Percentiles rank a stretch among this genome's conserved stretches.
phyloP scores from a whole-genome alignment of 2,888 invertebrate genomes.

The Diogma glabrata region DNA sequence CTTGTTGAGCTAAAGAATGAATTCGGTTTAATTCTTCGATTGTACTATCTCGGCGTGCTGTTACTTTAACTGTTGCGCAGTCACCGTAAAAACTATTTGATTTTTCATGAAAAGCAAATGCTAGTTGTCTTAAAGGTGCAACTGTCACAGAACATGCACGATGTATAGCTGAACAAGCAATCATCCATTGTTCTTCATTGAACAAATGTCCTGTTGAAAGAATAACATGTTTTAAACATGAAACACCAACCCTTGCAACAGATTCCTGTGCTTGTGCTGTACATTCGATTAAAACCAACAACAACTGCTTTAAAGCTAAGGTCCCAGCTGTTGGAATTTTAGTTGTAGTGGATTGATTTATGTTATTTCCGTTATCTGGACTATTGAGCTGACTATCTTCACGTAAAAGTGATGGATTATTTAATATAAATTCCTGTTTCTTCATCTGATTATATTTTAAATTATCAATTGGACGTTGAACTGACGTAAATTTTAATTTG shows the following conservation, averaged over 20 bases:
- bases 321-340: slow-evolving; percentile 52
- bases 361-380: neutral
- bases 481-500: slow-evolving; percentile 24
- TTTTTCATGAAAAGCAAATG: slow-evolving; percentile 79
- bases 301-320: slow-evolving; percentile 72
- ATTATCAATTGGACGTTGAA: slow-evolving; percentile 34
- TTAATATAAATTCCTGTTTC: slow-evolving; percentile 7
- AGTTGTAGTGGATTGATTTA: slow-evolving; percentile 25
- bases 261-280: slow-evolving; percentile 82
- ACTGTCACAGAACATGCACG: slow-evolving; percentile 78
- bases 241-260: slow-evolving; percentile 82
- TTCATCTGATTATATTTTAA: slow-evolving; percentile 30
- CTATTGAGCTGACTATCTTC: slow-evolving; percentile 24
- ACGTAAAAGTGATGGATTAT: slow-evolving; percentile 29
- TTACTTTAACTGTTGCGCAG: slow-evolving; percentile 83
- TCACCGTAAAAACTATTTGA: slow-evolving; percentile 94
- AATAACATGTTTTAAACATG: slow-evolving; percentile 78
- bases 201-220: slow-evolving; percentile 73
- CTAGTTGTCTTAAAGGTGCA: slow-evolving; percentile 75
- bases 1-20: slow-evolving; percentile 83
- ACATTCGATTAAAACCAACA: slow-evolving; percentile 81
- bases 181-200: slow-evolving; percentile 76
- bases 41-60: slow-evolving; percentile 78
- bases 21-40: slow-evolving; percentile 73
- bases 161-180: slow-evolving; percentile 69